Evolutionary conservation across 2,113 vertebrate genomes (phyloP).

Genomic region (Tinamus guttatus): DNA sequence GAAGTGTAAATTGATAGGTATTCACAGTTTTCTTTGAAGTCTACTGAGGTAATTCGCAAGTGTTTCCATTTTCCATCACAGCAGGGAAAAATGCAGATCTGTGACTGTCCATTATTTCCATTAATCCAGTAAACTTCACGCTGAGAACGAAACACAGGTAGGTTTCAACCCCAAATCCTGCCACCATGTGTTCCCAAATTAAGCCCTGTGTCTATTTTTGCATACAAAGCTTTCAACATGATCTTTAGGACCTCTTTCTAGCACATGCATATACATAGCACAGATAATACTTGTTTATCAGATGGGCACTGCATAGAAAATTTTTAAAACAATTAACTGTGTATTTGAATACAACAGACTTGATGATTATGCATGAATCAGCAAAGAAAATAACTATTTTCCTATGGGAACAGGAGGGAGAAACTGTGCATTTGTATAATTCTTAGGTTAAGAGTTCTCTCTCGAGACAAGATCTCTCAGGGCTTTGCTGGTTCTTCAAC

Average conservation of each 20-base stretch:
- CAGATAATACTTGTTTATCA: not conserved
- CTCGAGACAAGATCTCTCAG: not conserved
- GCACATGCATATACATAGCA: not conserved
- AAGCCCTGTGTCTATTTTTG: not conserved
- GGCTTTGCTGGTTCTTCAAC: not conserved
- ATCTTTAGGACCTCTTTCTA: not conserved
- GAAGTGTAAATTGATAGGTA: not conserved
- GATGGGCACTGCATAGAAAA: not conserved
- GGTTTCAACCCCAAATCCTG: not conserved
- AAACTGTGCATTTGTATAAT: rapidly evolving
- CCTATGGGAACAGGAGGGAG: not conserved
- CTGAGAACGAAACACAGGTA: not conserved
- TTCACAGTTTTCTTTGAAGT: not conserved
- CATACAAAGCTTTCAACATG: not conserved
- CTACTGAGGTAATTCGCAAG: not conserved
- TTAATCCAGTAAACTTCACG: not conserved
- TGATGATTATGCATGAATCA: not conserved
- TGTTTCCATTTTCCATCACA: not conserved
- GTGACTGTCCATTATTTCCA: not conserved
- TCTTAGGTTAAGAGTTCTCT: not conserved
- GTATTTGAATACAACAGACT: not conserved
- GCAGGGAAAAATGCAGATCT: not conserved
- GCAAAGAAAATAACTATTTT: not conserved
- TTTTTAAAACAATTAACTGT: not conserved
- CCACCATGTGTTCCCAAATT: not conserved